Evolutionary conservation across 2,113 vertebrate species (phyloP), one percentile per base, ranked within the genome.

Genomic region (Capreolus pygargus): DNA sequence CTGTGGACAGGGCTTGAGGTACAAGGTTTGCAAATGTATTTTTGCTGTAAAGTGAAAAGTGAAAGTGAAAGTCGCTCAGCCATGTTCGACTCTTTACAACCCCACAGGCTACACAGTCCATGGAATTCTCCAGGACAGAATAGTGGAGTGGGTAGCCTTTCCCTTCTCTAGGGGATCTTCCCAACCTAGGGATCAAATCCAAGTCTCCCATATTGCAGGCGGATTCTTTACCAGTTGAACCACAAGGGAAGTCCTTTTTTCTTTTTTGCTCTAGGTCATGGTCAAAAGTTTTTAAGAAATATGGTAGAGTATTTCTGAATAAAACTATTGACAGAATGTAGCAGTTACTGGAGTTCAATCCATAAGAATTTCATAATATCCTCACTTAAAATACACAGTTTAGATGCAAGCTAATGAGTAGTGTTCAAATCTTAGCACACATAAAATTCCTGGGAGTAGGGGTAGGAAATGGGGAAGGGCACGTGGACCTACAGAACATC

Each of bases 391-490:
- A 86, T 25, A 57, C 27, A 52, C 43, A 50, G 11, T 55, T 90
- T 52, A 90, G 36, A 78, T 21, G n/a, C 25, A 76, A 39, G 43
- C 36, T 79, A 43, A 52, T 15, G 60, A 86, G 54, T 76, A 23
- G 16, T 61, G 89, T 95, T 90, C 81, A 86, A 57, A 93, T 95
- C 67, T 82, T 55, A 55, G 70, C 54, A 58, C 61, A 76, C 28
- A 33, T 50, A 43, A 61, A 94, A 36, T n/a, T 64, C 36, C 11
- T 11, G 28, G 43, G 11, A n/a, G 6, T 50, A 6, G 7, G n/a
- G 33, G 6, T 55, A 15, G n/a, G 57, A 8, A 64, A 58, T 23
- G 21, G 3, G 4, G 6, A 39, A 23, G 5, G 25, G 7, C 33
- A n/a, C 2, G 27, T 11, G 47, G 36, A 45, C 21, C 30, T 70